A percentile compares a stretch with the other conserved stretches of the same genome.
Conservation (phyloP, 2,888 invertebrate genomes). For the Gonocerus acuteangulatus region DNA sequence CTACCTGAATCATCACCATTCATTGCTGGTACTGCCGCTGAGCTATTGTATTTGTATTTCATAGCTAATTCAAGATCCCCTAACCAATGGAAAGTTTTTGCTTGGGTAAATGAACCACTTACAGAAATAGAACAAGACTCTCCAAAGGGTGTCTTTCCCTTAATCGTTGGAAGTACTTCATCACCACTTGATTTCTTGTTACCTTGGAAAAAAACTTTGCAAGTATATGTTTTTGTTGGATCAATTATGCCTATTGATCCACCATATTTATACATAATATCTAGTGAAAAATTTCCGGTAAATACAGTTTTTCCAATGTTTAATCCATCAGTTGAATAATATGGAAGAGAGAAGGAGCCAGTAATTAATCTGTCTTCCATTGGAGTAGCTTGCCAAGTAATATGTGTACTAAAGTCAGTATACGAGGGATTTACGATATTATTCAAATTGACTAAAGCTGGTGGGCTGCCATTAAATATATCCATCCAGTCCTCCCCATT, state of each 20-base stretch:
- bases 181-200: not conserved
- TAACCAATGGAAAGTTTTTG: constrained; percentile 33
- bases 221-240: constrained; percentile 32
- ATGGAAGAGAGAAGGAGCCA: constrained; percentile 30
- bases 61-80: constrained; percentile 33
- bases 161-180: not conserved
- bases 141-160: constrained; percentile 8
- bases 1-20: too few species aligned
- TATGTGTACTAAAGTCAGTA: constrained; percentile 18
- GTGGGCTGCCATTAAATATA: constrained; percentile 32
- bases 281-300: constrained; percentile 32
- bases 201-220: constrained; percentile 28
- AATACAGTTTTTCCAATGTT: not conserved
- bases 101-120: constrained; percentile 29
- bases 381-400: constrained; percentile 27
- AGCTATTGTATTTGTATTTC: constrained; percentile 7
- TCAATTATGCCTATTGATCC: constrained; percentile 27
- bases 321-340: not conserved
- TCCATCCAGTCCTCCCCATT: constrained; percentile 21
- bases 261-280: constrained; percentile 28
- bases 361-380: constrained; percentile 16
- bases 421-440: constrained; percentile 26
- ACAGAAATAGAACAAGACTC: constrained; percentile 33
- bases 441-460: constrained; percentile 31
- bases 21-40: not conserved